Evolutionary conservation across 2,113 vertebrate genomes (phyloP), one percentile per base, ranked within the genome.

Genomic region (Nothoprocta pentlandii): DNA sequence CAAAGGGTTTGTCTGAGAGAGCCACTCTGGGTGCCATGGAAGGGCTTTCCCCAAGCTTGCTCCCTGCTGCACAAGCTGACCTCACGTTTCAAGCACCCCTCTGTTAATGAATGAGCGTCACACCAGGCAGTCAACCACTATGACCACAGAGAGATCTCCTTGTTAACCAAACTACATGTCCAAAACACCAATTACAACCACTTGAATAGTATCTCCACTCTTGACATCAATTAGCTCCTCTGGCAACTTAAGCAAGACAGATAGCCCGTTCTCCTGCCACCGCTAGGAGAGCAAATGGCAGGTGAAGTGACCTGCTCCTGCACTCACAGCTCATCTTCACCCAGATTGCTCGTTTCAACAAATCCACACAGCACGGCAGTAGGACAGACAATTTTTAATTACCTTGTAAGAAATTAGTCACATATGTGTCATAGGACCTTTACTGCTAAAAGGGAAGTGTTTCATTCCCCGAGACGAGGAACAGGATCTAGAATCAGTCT

Each of bases 301-400:
- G 30, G 30, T 28, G 12, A 77, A 90, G 80, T 46, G 32, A 93
- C 22, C 14, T 22, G 6, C 17, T 76, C 54, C 23, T 66, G 73
- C 59, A 53, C 78, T 71, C 64, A 61, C 59, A 36, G 53, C 30
- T 61, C 74, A 17, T 73, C 81, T 68, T 92, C 85, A 76, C 19
- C 39, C 58, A 89, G 47, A 69, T 9, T 68, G 34, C 84, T 85
- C 7, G 0, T 89, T 95, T 89, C 58, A 68, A 84, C 28, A 81
- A 92, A 84, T 87, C 32, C 58, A 51, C 20, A 26, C 42, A 87
- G 62, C 1, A 2, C 80, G 87, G 84, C 73, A 78, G 46, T 63
- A 68, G 78, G 86, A 86, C 66, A 89, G 78, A 89, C 63, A 68
- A 79, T 61, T 92, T 92, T 91, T 89, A 95, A 92, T 95, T 93